Conservation (phyloP, 2,888 invertebrate genomes). For the Junonia oenone region DNA sequence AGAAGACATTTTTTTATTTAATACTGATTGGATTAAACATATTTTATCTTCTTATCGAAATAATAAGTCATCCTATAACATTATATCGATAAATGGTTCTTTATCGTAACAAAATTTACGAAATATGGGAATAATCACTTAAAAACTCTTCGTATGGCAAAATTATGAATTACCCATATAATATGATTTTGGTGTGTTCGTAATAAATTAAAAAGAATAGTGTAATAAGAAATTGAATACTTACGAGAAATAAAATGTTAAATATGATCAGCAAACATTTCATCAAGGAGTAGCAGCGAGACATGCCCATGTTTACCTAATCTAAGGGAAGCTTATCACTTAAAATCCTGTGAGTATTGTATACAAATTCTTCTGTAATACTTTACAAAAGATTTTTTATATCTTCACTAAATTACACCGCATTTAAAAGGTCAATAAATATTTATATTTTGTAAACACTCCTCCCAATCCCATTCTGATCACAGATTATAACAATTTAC, state of each 20-base stretch:
- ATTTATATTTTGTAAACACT: constrained; percentile 25
- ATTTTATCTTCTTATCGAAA: too few relatives aligned
- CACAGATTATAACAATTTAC: background rate
- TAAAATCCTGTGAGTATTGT: background rate
- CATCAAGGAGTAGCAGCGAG: constrained; percentile 84
- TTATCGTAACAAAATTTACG: too few relatives aligned
- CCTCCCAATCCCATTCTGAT: background rate
- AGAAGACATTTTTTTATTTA: too few relatives aligned
- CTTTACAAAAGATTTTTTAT: background rate
- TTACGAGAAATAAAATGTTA: constrained; percentile 87
- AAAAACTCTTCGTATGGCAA: too few relatives aligned
- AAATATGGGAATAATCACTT: too few relatives aligned
- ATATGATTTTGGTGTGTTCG: background rate
- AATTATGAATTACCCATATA: too few relatives aligned
- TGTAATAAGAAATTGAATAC: constrained; percentile 35
- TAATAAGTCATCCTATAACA: too few relatives aligned
- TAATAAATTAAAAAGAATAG: background rate
- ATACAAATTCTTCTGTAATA: background rate
- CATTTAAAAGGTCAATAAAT: background rate
- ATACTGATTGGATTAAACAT: too few relatives aligned
- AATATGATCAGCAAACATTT: constrained; percentile 86
- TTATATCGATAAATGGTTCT: too few relatives aligned
- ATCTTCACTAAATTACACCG: background rate
- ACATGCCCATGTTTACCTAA: constrained; percentile 80
- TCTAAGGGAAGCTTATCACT: background rate